Base-by-base conservation (phyloP, 2,888 invertebrate species). In the Mayetiola destructor region DNA sequence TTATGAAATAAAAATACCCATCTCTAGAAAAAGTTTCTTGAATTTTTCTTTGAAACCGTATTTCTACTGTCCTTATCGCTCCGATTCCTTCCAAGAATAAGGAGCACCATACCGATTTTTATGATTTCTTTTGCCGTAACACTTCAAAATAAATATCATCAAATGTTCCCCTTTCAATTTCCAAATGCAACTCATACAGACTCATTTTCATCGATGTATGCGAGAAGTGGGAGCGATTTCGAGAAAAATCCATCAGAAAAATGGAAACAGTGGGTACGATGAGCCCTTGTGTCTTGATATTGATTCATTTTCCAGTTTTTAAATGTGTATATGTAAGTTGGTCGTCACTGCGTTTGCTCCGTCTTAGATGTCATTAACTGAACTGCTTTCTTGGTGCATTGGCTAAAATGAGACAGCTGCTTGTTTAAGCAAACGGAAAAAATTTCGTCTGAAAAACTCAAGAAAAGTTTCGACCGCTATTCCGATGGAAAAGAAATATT, bases 291-390 rank as follows among this genome's bases (percentile, higher is more conserved):
- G 10, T 12, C 23, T 42, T 48, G n/a, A n/a, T n/a, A 48, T 48
- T 14, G 48, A 48, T 27, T 48, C 48, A 48, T 48, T 48, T 48
- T 48, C 48, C 48, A 48, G 48, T 48, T 48, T 42, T 48, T 48
- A 5, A n/a, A 4, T 18, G 39, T 18, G n/a, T 39, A n/a, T 48
- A 27, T 14, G 48, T 48, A 14, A 12, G 42, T 23, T n/a, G 8
- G 2, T 2, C 14, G 23, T 23, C 1, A 48, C 48, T 48, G 48
- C 48, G 48, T 48, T 48, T 48, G 48, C 48, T 48, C 48, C 27
- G 27, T 27, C 48, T 48, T 48, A 48, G 27, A 27, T 20, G 27
- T 48, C 18, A 27, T 20, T 48, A 48, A 48, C n/a, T 6, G 27
- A 27, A 27, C 16, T 27, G n/a, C n/a, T 2, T 3, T 27, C 12